phyloP scores from a whole-genome alignment of 2,113 vertebrate species.

The Pachycephala philippinensis region DNA sequence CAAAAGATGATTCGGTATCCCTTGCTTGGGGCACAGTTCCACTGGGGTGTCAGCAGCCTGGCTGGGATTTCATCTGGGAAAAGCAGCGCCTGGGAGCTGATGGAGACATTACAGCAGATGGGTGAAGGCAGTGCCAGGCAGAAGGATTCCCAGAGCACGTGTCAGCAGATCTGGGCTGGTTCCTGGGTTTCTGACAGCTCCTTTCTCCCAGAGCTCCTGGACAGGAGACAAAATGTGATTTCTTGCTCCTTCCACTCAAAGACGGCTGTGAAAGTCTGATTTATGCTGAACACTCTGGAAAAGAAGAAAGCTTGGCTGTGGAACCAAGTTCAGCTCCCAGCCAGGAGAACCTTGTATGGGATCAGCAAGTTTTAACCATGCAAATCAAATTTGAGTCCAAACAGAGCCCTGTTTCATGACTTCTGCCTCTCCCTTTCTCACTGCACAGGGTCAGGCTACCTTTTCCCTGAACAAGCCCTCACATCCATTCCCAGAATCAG shows the following conservation, averaged over 20 bases:
- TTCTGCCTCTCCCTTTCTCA: background rate
- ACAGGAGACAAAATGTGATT: constrained; percentile 34
- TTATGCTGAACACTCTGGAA: constrained; percentile 40
- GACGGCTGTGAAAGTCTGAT: constrained; percentile 45
- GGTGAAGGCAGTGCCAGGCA: background rate
- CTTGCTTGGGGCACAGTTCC: background rate
- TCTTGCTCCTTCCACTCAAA: constrained; percentile 47
- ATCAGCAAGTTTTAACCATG: constrained; percentile 48
- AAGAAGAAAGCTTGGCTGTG: constrained; percentile 31
- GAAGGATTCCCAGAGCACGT: background rate
- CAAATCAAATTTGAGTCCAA: background rate
- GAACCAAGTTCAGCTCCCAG: constrained; percentile 29
- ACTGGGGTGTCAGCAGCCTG: background rate
- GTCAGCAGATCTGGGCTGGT: background rate
- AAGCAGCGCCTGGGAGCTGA: background rate
- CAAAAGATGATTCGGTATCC: background rate
- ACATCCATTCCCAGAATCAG: background rate
- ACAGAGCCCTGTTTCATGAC: constrained; percentile 19
- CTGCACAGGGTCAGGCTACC: background rate
- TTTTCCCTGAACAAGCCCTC: background rate
- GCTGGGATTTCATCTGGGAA: background rate
- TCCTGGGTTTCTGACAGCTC: constrained; percentile 3
- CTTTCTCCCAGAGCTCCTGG: constrained; percentile 41
- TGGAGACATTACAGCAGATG: background rate
- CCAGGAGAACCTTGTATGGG: constrained; percentile 34